A percentile compares a stretch with the other conserved stretches of the same genome.
These are phyloP conservation scores for Australoheros scitulus DNA, from an alignment of 2,113 vertebrate species.

Conservation along the genomic window DNA sequence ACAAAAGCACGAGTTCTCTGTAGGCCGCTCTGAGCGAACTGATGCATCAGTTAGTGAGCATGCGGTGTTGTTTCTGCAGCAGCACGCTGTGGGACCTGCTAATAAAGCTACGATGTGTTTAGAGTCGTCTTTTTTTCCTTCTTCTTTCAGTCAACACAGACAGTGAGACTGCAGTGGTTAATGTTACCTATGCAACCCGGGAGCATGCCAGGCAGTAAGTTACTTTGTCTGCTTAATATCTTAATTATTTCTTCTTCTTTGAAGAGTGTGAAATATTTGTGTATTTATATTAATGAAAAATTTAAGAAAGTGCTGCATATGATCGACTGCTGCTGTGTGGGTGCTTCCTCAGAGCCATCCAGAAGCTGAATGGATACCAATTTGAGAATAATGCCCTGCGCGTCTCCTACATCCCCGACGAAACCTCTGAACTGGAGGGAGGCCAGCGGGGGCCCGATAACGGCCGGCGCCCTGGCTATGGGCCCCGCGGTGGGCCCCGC, in stretches of 20 bases:
- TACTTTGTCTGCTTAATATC: not conserved
- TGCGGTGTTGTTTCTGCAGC: not conserved
- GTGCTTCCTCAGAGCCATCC: conserved; percentile 85
- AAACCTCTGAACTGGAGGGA: conserved; percentile 79
- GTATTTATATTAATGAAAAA: too few relatives aligned
- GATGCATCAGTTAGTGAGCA: not conserved
- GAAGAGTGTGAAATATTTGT: not conserved
- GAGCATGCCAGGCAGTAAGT: conserved; percentile 96
- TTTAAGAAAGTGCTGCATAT: not conserved
- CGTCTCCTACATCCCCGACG: conserved; percentile 93
- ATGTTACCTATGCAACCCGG: conserved; percentile 91
- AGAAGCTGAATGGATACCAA: conserved; percentile 95
- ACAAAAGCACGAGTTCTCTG: not conserved
- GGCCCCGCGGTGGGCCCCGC: conserved; percentile 81
- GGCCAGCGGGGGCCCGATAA: conserved; percentile 85
- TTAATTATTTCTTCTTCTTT: not conserved
- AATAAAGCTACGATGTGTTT: not conserved
- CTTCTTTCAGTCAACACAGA: conserved; percentile 89
- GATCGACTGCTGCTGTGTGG: not conserved
- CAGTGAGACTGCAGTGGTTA: conserved; percentile 94
- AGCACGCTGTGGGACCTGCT: not conserved
- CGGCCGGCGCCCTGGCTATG: conserved; percentile 85
- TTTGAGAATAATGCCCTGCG: conserved; percentile 90
- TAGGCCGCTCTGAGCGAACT: not conserved
- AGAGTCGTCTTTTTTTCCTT: not conserved